Evolutionary conservation across 2,888 invertebrate species (phyloP), one percentile per base, ranked within the genome.

Genomic region (Cantharis rufa): DNA sequence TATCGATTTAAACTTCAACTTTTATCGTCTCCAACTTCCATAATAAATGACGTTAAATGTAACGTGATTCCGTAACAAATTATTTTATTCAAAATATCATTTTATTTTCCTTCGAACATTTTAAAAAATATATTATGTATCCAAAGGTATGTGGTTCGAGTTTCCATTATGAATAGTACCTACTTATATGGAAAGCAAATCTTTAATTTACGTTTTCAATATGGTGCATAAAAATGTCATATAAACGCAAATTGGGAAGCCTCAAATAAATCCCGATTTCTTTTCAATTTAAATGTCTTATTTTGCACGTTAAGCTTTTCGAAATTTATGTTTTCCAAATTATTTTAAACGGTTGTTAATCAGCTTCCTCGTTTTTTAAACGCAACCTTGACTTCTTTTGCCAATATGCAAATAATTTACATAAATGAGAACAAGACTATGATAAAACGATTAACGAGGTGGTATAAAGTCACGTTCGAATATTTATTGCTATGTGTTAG

Each of bases 401-500:
- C 48, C 48, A 48, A 48, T 48, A 48, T n/a, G 13, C 48, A 48
- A 48, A 48, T 48, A 48, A 48, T 48, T 48, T 48, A 48, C 48
- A 48, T 48, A 48, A 48, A 48, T 48, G 48, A 48, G 48, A 48
- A 48, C 48, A 48, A 48, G 48, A 48, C 48, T 48, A 48, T 48
- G 64, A 66, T 66, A 66, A 66, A 66, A 66, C 24, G 64, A 66
- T 66, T 66, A 66, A 66, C 64, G 15, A 24, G 21, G 18, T 66
- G 64, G 21, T 66, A n/a, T 21, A 72, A 64, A 72, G 63, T 48
- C 62, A 62, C 76, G 72, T 76, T 76, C 76, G 66, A 70, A 24
- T 48, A 32, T 76, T 76, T 72, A 76, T 28, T 73, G 66, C 70
- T 64, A 62, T 70, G 73, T 16, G 62, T 78, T 74, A 18, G 62